Evolutionary conservation across 2,888 invertebrate species (phyloP).

Genomic region (Ichneumon xanthorius): DNA sequence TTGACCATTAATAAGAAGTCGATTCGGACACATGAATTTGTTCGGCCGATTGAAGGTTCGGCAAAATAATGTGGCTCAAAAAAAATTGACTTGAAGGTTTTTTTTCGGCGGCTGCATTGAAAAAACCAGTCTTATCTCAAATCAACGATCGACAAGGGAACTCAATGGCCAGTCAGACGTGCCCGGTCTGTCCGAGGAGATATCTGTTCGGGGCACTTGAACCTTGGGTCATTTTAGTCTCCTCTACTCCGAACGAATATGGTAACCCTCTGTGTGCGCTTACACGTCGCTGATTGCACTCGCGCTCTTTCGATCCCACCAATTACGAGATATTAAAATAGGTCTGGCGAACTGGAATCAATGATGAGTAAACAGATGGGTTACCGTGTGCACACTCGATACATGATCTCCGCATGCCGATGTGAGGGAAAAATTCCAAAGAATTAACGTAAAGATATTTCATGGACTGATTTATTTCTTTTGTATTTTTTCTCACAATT

Average conservation of each 20-base stretch:
- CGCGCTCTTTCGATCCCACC: background rate
- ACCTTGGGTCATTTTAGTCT: background rate
- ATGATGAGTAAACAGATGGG: constrained; percentile 1
- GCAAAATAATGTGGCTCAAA: too few species aligned
- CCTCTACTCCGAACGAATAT: background rate
- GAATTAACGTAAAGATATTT: too few species aligned
- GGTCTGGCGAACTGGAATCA: constrained; percentile 3
- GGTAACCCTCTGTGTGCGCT: background rate
- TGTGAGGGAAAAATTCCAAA: background rate
- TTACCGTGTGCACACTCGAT: background rate
- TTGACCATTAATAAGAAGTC: too few species aligned
- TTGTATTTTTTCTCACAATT: too few species aligned
- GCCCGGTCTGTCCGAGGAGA: background rate
- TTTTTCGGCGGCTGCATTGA: background rate
- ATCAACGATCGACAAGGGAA: background rate
- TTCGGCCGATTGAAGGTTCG: too few species aligned
- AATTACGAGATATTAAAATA: background rate
- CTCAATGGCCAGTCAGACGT: background rate
- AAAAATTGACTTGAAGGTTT: too few species aligned
- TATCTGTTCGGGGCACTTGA: constrained; percentile 4
- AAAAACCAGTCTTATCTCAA: background rate
- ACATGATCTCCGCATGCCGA: background rate
- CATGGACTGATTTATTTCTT: too few species aligned
- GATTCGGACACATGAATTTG: too few species aligned
- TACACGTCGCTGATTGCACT: background rate